These are phyloP conservation scores for Troilus luridus DNA, from an alignment of 2,888 invertebrate genomes.

Conservation along the genomic window DNA sequence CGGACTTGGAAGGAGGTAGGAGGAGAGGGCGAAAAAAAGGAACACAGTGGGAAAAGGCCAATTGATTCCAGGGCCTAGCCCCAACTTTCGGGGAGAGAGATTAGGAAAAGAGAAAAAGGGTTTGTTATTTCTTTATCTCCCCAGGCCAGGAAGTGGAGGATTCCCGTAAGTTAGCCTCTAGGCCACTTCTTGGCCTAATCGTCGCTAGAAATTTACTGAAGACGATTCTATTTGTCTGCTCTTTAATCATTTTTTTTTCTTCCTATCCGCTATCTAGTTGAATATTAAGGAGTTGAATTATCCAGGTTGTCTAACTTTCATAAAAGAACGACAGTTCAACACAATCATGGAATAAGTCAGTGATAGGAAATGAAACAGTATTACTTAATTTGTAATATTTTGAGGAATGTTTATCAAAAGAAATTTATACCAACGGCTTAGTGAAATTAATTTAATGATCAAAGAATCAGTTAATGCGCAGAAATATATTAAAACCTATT, in stretches of 20 bases:
- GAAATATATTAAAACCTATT: no score
- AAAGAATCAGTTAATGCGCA: no score
- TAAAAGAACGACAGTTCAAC: not conserved
- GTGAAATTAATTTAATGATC: no score
- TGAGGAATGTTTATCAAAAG: no score
- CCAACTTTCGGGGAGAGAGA: constrained; percentile 36
- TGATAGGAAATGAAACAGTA: no score
- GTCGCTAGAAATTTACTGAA: not conserved
- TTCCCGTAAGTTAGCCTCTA: not conserved
- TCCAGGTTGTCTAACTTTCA: not conserved
- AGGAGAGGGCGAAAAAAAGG: not conserved
- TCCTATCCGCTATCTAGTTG: not conserved
- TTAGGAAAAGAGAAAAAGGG: constrained; percentile 48
- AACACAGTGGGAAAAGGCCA: constrained; percentile 43
- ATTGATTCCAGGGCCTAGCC: constrained; percentile 45
- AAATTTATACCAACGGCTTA: no score
- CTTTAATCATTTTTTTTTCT: not conserved
- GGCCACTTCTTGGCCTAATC: not conserved
- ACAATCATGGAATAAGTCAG: no score
- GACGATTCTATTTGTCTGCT: not conserved
- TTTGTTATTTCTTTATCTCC: constrained; percentile 49
- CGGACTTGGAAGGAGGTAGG: not conserved
- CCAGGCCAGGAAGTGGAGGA: constrained; percentile 22
- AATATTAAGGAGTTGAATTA: no score
- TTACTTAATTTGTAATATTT: no score